Evolutionary conservation across 2,113 vertebrate species (phyloP).

Genomic region (Camelus dromedarius): DNA sequence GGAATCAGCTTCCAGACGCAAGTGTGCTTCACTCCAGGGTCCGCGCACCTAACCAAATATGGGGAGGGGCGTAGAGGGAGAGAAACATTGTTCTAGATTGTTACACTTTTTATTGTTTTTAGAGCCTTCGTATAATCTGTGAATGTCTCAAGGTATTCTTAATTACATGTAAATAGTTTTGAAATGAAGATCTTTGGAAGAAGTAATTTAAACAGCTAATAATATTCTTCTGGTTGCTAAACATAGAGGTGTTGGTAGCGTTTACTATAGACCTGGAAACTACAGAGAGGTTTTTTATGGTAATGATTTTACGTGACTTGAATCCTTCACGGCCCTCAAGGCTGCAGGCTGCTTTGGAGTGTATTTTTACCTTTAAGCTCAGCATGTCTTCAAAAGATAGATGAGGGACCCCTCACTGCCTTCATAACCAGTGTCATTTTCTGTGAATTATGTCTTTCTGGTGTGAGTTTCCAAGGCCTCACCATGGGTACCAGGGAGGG

Average conservation of each 20-base stretch:
- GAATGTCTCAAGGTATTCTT: not conserved
- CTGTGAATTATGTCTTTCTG: not conserved
- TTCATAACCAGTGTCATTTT: not conserved
- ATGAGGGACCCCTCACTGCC: not conserved
- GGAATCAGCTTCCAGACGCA: not conserved
- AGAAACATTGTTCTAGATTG: not conserved
- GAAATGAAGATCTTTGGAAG: constrained; percentile 21
- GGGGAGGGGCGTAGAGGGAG: not conserved
- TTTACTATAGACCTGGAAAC: constrained; percentile 7
- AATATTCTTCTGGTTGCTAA: constrained; percentile 6
- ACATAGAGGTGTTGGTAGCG: not conserved
- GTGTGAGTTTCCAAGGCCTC: not conserved
- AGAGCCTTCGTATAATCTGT: not conserved
- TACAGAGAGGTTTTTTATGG: not conserved
- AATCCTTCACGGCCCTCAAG: not conserved
- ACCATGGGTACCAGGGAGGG: rapidly evolving
- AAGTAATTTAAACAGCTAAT: not conserved
- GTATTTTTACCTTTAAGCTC: not conserved
- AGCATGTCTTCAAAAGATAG: not conserved
- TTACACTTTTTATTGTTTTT: constrained; percentile 15
- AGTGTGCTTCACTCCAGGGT: not conserved
- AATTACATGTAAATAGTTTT: constrained; percentile 46
- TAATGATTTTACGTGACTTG: not conserved
- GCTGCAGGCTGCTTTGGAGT: not conserved
- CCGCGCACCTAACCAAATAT: not conserved